Evolutionary conservation across 1,140 invertebrate genomes (phyloP).

Genomic region (Calephelis nemesis): DNA sequence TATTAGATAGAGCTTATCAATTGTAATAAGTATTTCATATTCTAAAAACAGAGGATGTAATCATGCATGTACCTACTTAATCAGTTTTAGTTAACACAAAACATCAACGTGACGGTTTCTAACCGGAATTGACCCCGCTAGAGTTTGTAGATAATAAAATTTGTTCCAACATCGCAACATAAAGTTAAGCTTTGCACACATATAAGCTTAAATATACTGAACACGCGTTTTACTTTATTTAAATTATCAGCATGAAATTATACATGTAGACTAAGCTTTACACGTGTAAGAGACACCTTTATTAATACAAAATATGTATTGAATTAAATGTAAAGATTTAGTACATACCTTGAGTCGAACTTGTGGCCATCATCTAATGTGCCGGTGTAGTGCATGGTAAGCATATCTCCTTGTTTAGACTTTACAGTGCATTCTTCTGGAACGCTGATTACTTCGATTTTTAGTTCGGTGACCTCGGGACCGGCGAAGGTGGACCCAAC

Average conservation of each 20-base stretch:
- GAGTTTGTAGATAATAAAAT: constrained; percentile 14
- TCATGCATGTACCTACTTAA: not conserved
- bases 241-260: too few species aligned
- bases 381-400: constrained; percentile 96
- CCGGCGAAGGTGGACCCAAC: constrained; percentile 67
- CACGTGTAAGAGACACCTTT: too few species aligned
- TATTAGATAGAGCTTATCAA: too few species aligned
- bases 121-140: constrained; percentile 17
- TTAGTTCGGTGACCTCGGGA: constrained; percentile 81
- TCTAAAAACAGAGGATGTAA: not conserved
- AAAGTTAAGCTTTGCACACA: not conserved
- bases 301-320: too few species aligned
- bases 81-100: constrained; percentile 14
- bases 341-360: constrained; percentile 93
- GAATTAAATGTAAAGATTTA: not conserved
- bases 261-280: too few species aligned
- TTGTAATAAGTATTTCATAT: not conserved
- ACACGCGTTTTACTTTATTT: too few species aligned
- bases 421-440: constrained; percentile 90
- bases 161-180: not conserved
- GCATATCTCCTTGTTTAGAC: constrained; percentile 92
- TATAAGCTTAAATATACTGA: not conserved
- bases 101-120: constrained; percentile 12
- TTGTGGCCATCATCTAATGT: constrained; percentile 92
- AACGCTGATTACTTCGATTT: constrained; percentile 88